A percentile compares a stretch with the other conserved stretches of the same genome.
Conservation (phyloP, 2,888 invertebrate species). For the Mylabris sibirica region DNA sequence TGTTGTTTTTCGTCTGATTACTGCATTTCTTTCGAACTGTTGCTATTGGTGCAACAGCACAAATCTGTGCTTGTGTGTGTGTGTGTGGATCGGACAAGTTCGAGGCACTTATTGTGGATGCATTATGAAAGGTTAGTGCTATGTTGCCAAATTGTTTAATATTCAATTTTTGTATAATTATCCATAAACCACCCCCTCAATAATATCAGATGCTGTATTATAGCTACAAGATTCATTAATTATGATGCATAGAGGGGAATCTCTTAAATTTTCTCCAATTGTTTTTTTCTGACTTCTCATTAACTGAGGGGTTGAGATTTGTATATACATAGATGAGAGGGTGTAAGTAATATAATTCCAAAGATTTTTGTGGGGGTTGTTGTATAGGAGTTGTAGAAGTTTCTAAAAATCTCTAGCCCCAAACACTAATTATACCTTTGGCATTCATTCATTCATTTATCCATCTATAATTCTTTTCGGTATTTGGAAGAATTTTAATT, state of each 20-base stretch:
- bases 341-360: not conserved
- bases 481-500: constrained; percentile 2
- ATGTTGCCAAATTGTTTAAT: constrained; percentile 26
- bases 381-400: not conserved
- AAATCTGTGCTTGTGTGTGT: not conserved
- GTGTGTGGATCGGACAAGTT: not conserved
- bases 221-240: no score
- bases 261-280: no score
- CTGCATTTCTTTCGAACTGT: constrained; percentile 1
- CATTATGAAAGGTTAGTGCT: constrained; percentile 28
- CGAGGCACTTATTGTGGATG: not conserved
- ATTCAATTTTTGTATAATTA: not conserved
- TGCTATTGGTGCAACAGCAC: not conserved
- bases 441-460: not conserved
- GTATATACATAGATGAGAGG: not conserved
- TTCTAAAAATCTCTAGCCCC: not conserved
- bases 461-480: no score
- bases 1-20: not conserved
- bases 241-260: no score
- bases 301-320: no score
- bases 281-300: not conserved
- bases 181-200: not conserved
- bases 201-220: no score
- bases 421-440: constrained; percentile 1
- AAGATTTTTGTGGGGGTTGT: not conserved